Evolutionary conservation across 2,888 invertebrate species (phyloP), one percentile per base, ranked within the genome.

Genomic region (Peribatodes rhomboidaria): DNA sequence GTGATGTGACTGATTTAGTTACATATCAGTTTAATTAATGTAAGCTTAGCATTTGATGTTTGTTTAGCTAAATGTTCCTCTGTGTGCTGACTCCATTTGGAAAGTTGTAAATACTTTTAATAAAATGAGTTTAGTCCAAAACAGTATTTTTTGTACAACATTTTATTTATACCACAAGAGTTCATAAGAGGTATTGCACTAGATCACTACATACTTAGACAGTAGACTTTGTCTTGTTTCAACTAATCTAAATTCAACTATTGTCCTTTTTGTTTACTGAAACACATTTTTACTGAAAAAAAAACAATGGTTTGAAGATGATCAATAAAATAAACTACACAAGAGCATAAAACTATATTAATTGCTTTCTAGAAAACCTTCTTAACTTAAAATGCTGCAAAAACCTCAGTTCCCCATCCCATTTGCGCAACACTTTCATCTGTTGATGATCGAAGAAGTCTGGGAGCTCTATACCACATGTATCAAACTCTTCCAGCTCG

Each of bases 401-500:
- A 80, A 90, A 95, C 68, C 95, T 90, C 20, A 96, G 85, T 82
- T 96, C 96, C 10, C 96, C 96, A 79, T 95, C 94, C 96, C 96
- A 96, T 20, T 92, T 92, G 72, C 84, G 94, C 55, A 97, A 85
- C 58, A 94, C 87, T 58, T 93, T 82, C 74, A 96, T 92, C 79
- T 96, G 95, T 31, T 90, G 86, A 2, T 84, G 79, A 79, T 95
- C 94, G 74, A 95, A 81, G 61, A 97, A 87, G 84, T 97, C 95
- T 1, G 97, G 96, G 76, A 97, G 94, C 94, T 98, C 97, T 77
- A 98, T 89, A 31, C 98, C 98, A 78, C 96, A 96, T 0, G 95
- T 95, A 65, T 95, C 93, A 80, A 96, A 98, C 80, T 98, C 97
- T 67, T 95, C 95, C 9, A 77, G 87, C 76, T 98, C 98, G 56